These are phyloP conservation scores for Drosophila greeni DNA, from an alignment of 2,888 invertebrate genomes.

Conservation along the genomic window DNA sequence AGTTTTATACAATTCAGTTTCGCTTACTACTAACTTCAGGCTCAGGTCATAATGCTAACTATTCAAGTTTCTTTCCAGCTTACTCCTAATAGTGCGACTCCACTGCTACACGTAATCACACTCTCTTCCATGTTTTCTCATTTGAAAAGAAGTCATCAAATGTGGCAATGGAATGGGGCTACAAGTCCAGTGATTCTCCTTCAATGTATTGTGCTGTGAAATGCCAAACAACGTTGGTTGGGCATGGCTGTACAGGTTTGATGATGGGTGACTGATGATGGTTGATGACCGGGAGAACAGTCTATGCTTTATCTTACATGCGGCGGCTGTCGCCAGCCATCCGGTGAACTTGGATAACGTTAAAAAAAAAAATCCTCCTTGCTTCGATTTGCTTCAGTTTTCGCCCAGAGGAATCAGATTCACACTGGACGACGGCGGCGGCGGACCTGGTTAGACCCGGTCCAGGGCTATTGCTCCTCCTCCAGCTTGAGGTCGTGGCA, in stretches of 20 bases:
- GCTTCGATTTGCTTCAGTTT: neutral
- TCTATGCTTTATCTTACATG: slow-evolving; percentile 25
- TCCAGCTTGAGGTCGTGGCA: slow-evolving; percentile 22
- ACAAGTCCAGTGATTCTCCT: neutral
- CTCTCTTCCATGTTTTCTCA: neutral
- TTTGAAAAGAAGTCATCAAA: neutral
- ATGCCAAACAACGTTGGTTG: neutral
- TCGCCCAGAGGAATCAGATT: slow-evolving; percentile 21
- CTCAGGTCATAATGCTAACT: slow-evolving; percentile 4
- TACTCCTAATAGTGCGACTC: slow-evolving; percentile 2
- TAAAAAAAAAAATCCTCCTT: slow-evolving; percentile 9
- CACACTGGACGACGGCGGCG: neutral
- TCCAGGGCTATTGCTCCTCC: slow-evolving; percentile 18
- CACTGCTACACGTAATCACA: neutral
- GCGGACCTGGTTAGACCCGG: slow-evolving; percentile 16
- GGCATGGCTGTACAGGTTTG: slow-evolving; percentile 11
- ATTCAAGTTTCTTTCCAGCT: neutral
- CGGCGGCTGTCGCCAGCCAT: slow-evolving; percentile 5
- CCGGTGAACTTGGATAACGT: slow-evolving; percentile 27
- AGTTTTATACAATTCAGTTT: slow-evolving; percentile 25
- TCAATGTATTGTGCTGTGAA: neutral
- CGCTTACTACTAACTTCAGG: slow-evolving; percentile 24
- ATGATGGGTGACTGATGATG: neutral
- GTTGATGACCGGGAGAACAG: slow-evolving; percentile 16
- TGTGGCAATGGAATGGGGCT: neutral